These are phyloP conservation scores for Dicaeum eximium DNA, from an alignment of 2,113 vertebrate species.

Conservation along the genomic window DNA sequence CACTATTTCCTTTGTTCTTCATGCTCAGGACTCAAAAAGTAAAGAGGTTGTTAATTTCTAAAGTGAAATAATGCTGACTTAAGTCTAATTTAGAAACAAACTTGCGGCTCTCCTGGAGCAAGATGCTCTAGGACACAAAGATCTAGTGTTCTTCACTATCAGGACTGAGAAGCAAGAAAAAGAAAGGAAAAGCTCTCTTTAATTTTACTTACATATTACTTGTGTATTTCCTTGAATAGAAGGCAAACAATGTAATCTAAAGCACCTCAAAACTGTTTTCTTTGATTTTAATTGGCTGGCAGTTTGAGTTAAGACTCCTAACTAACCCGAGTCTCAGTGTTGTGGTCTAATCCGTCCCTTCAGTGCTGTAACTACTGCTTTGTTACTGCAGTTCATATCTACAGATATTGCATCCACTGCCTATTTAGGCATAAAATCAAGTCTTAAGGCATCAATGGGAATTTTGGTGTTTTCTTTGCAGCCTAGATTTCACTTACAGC, in stretches of 20 bases:
- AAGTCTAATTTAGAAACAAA: not conserved
- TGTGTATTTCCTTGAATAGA: not conserved
- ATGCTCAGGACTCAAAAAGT: not conserved
- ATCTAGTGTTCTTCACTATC: not conserved
- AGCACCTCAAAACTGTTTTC: not conserved
- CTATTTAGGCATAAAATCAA: not conserved
- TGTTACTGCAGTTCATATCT: not conserved
- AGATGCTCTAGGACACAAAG: not conserved
- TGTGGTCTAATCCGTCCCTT: not conserved
- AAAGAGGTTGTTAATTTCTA: not conserved
- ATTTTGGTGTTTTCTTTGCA: not conserved
- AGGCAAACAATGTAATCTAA: not conserved
- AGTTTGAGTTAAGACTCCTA: not conserved
- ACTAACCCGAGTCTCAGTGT: not conserved
- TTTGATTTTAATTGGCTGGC: not conserved
- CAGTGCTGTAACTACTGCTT: not conserved
- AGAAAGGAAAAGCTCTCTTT: not conserved
- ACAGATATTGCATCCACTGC: not conserved
- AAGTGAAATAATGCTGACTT: not conserved
- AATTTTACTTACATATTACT: not conserved
- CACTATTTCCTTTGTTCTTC: not conserved
- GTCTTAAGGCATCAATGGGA: not conserved
- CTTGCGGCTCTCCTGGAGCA: fast-evolving
- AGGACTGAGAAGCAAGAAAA: not conserved
- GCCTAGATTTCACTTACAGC: not conserved